A percentile compares a stretch with the other conserved stretches of the same genome.
Conservation (phyloP, 2,113 vertebrate genomes). For the Tupaia chinensis region DNA sequence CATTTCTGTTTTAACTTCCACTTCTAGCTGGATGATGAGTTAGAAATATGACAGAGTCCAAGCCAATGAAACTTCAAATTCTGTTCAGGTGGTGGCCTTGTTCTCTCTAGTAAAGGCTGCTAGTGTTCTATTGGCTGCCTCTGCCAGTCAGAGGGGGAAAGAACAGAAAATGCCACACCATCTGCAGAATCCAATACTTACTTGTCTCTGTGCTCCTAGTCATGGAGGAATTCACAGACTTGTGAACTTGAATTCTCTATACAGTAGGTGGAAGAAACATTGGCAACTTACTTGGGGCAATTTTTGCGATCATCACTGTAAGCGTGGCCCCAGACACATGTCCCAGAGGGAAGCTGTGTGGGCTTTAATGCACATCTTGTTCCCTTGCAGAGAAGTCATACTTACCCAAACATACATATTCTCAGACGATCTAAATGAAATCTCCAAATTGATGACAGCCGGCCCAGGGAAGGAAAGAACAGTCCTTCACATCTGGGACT, state of each 20-base stretch:
- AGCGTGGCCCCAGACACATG: constrained; percentile 28
- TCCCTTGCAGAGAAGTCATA: constrained; percentile 52
- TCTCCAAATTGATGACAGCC: constrained; percentile 53
- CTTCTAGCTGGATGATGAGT: constrained; percentile 68
- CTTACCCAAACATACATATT: constrained; percentile 50
- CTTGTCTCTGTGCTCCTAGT: not conserved
- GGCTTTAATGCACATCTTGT: constrained; percentile 22
- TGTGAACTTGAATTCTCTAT: constrained; percentile 40
- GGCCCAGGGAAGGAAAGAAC: constrained; percentile 5
- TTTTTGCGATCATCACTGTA: not conserved
- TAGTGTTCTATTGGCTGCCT: constrained; percentile 54
- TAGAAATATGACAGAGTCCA: not conserved
- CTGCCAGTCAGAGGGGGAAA: constrained; percentile 67
- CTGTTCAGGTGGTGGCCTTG: constrained; percentile 50
- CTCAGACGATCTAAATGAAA: constrained; percentile 59
- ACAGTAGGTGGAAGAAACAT: constrained; percentile 15
- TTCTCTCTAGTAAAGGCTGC: constrained; percentile 70
- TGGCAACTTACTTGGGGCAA: constrained; percentile 44
- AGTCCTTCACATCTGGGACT: not conserved
- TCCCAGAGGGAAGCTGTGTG: constrained; percentile 43
- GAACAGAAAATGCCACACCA: constrained; percentile 62
- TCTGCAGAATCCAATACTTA: constrained; percentile 48
- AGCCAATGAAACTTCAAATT: constrained; percentile 50
- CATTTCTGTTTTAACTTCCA: constrained; percentile 74
- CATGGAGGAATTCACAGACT: constrained; percentile 47